A percentile compares a stretch with the other conserved stretches of the same genome.
These are phyloP conservation scores for Pseudochaenichthys georgianus DNA, from an alignment of 2,797 vertebrate genomes.

Conservation along the genomic window DNA sequence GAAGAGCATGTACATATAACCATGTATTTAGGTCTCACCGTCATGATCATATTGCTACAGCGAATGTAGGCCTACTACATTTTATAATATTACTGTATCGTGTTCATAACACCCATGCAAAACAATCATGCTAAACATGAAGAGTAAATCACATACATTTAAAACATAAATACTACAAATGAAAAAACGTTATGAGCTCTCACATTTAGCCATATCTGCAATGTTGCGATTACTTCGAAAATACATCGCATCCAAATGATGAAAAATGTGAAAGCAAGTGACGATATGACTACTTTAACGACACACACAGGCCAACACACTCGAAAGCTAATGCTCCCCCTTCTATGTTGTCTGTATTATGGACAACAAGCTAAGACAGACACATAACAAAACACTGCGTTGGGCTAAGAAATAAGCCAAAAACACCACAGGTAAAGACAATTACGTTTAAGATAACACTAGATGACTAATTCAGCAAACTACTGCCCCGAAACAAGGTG, in stretches of 20 bases:
- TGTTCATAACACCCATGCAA: background rate
- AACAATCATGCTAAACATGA: too few relatives aligned
- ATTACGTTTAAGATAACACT: too few relatives aligned
- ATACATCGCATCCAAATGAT: too few relatives aligned
- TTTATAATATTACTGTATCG: background rate
- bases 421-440: background rate
- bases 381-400: fast-evolving
- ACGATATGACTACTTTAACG: background rate
- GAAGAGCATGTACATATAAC: background rate
- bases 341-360: background rate
- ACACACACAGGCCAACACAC: constrained; percentile 5
- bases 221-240: background rate
- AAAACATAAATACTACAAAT: background rate
- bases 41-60: background rate
- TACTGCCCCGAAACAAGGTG: constrained; percentile 28
- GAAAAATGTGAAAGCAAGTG: background rate
- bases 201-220: background rate
- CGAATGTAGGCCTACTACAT: background rate
- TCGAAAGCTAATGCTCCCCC: background rate
- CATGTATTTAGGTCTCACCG: background rate
- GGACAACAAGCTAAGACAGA: background rate
- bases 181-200: background rate
- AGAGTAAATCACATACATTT: too few relatives aligned
- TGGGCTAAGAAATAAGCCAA: background rate
- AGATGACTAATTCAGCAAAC: background rate